These are phyloP conservation scores for Dicrostonyx torquatus DNA, from an alignment of 2,797 vertebrate genomes.

Conservation along the genomic window DNA sequence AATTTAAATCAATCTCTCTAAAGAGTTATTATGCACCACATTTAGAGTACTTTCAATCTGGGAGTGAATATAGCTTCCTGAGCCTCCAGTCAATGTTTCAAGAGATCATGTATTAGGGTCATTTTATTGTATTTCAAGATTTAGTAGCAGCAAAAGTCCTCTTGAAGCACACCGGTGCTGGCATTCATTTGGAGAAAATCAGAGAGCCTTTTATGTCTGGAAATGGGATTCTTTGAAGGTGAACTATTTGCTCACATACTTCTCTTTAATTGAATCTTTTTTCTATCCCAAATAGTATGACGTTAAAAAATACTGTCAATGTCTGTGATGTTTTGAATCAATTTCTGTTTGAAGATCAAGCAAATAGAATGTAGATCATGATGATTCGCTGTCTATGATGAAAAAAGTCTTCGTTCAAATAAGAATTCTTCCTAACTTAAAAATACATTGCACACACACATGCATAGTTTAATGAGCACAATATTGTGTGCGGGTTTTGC, in stretches of 20 bases:
- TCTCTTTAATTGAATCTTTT: conserved; percentile 60
- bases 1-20: conserved; percentile 36
- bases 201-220: conserved; percentile 45
- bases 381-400: conserved; percentile 55
- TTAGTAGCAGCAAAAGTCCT: not conserved
- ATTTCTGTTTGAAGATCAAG: conserved; percentile 70
- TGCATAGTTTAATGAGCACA: not conserved
- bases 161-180: conserved; percentile 30
- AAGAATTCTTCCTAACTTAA: not conserved
- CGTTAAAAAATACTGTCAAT: not conserved
- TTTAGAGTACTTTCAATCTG: not conserved
- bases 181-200: conserved; percentile 69
- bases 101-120: not conserved
- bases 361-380: conserved; percentile 65
- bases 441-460: not conserved
- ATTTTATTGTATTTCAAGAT: conserved; percentile 62
- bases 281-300: not conserved
- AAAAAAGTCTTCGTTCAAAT: not conserved
- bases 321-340: conserved; percentile 69
- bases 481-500: not conserved
- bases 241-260: conserved; percentile 49
- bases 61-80: not conserved
- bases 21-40: conserved; percentile 23
- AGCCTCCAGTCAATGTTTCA: not conserved
- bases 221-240: conserved; percentile 67